A percentile compares a stretch with the other conserved stretches of the same genome.
Conservation (phyloP, 1,140 invertebrate genomes). For the Drosophila ogumai region DNA sequence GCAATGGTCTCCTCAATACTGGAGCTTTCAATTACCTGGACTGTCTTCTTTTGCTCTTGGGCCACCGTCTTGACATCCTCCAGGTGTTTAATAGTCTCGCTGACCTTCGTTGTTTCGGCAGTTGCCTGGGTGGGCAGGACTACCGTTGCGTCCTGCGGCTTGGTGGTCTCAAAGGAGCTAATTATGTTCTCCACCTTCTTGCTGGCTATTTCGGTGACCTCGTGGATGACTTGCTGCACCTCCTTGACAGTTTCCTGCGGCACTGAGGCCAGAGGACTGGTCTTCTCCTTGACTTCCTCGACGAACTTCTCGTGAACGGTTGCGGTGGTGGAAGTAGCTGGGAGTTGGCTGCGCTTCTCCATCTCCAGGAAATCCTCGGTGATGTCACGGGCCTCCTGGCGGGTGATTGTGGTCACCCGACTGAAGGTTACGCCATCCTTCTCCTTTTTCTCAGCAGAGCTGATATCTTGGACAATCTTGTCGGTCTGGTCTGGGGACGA, state of each 20-base stretch:
- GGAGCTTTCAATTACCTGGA: slow-evolving; percentile 57
- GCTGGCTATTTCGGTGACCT: slow-evolving; percentile 71
- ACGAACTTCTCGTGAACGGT: slow-evolving; percentile 77
- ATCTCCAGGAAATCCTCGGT: slow-evolving; percentile 78
- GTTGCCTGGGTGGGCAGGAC: slow-evolving; percentile 16
- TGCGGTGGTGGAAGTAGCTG: slow-evolving; percentile 42
- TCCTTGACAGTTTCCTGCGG: slow-evolving; percentile 61
- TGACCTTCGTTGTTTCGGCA: slow-evolving; percentile 64
- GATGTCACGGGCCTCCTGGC: slow-evolving; percentile 72
- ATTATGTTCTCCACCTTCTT: slow-evolving; percentile 73
- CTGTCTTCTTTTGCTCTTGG: slow-evolving; percentile 52
- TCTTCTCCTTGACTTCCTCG: slow-evolving; percentile 76
- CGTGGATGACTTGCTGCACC: slow-evolving; percentile 65
- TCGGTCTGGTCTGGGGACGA: slow-evolving; percentile 57
- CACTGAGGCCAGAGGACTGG: slow-evolving; percentile 55
- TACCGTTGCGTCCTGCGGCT: slow-evolving; percentile 27
- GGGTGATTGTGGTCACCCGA: slow-evolving; percentile 62
- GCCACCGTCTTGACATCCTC: slow-evolving; percentile 56
- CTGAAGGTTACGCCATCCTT: slow-evolving; percentile 58
- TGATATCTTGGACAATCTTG: slow-evolving; percentile 78
- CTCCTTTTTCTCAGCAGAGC: slow-evolving; percentile 64
- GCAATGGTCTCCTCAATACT: slow-evolving; percentile 81
- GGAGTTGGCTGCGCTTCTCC: slow-evolving; percentile 77
- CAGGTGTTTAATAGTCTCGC: slow-evolving; percentile 72
- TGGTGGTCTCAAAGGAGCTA: slow-evolving; percentile 63